Conservation (phyloP, 2,888 invertebrate species). For the Leucozona laternaria region DNA sequence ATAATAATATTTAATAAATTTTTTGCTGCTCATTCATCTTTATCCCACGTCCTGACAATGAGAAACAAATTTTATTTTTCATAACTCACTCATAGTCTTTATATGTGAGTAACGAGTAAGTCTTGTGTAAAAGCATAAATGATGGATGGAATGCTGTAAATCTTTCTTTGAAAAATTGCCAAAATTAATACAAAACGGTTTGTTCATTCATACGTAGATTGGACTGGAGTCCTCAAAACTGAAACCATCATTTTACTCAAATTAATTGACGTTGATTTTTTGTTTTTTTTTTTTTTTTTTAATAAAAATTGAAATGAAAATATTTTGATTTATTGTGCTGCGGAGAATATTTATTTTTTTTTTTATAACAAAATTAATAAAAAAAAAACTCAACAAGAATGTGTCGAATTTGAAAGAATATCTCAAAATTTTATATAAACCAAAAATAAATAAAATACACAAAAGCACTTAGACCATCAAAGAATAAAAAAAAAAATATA, state of each 20-base stretch:
- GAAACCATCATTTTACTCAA: slow-evolving; percentile 42
- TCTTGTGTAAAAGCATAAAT: slow-evolving; percentile 29
- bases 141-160: slow-evolving; percentile 46
- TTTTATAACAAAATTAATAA: background rate
- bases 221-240: background rate
- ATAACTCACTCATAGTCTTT: background rate
- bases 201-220: background rate
- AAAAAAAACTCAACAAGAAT: slow-evolving; percentile 8
- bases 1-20: background rate
- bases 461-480: background rate
- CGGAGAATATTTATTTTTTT: slow-evolving; percentile 48
- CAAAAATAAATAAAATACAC: slow-evolving; percentile 7
- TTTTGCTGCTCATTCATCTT: background rate
- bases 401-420: slow-evolving; percentile 24
- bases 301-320: slow-evolving; percentile 38
- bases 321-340: slow-evolving; percentile 39
- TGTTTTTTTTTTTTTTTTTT: too few species aligned
- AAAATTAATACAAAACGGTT: slow-evolving; percentile 19
- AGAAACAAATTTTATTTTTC: slow-evolving; percentile 10
- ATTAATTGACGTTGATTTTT: slow-evolving; percentile 57
- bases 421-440: slow-evolving; percentile 20
- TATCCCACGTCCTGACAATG: background rate
- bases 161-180: background rate
- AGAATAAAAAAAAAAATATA: background rate
- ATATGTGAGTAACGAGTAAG: slow-evolving; percentile 20